These are phyloP conservation scores for Heliothis virescens DNA, from an alignment of 1,140 invertebrate genomes.

Conservation along the genomic window DNA sequence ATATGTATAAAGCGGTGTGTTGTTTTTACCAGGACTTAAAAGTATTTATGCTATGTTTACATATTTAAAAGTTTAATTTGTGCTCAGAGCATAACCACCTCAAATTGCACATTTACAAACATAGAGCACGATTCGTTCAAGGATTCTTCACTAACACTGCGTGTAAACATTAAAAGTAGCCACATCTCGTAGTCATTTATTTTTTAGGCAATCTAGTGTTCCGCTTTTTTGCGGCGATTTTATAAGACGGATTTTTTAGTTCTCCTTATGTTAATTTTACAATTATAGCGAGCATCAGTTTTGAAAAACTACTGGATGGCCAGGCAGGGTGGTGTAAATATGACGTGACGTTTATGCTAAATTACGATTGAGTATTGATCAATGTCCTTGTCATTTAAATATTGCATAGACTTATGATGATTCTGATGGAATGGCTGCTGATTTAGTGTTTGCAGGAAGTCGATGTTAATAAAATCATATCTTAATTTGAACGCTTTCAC, in stretches of 20 bases:
- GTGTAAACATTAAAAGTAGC: conserved; percentile 46
- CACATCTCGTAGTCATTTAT: background rate
- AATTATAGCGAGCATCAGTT: too few species aligned
- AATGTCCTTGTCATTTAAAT: background rate
- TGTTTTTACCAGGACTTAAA: background rate
- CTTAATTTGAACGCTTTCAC: too few species aligned
- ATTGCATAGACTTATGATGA: too few species aligned
- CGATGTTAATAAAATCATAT: background rate
- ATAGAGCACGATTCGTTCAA: conserved; percentile 73
- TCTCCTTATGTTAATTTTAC: too few species aligned
- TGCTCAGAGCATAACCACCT: conserved; percentile 57
- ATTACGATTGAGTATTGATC: background rate
- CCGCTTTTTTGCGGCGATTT: too few species aligned
- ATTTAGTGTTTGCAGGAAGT: conserved; percentile 16
- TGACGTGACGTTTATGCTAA: background rate
- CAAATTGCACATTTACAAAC: conserved; percentile 71
- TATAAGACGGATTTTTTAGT: too few species aligned
- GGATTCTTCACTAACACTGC: conserved; percentile 58
- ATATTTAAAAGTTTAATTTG: conserved; percentile 60
- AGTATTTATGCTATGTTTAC: conserved; percentile 15
- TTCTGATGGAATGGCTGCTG: background rate
- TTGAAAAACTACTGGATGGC: too few species aligned
- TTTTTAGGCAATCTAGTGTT: background rate
- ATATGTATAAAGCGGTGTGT: background rate
- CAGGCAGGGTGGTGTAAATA: too few species aligned